These are phyloP conservation scores for Cyprinodon diabolis DNA, from an alignment of 2,797 vertebrate species.

Conservation along the genomic window DNA sequence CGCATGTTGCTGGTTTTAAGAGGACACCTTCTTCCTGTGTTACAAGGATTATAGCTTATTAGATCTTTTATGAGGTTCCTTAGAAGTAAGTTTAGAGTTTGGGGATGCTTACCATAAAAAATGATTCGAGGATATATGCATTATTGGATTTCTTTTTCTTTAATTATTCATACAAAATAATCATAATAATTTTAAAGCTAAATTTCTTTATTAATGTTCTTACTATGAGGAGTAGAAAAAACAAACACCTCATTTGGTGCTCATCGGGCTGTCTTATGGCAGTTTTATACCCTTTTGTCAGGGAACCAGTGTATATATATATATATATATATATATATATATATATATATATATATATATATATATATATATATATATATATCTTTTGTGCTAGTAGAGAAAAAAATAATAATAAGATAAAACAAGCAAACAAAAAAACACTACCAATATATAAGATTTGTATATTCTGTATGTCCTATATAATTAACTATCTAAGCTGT, in stretches of 20 bases:
- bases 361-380: no score
- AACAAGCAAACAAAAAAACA: background rate
- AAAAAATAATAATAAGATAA: background rate
- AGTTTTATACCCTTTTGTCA: background rate
- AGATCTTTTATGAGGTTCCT: background rate
- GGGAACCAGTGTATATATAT: background rate
- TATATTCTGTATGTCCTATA: no score
- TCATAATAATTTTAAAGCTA: no score
- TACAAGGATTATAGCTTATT: background rate
- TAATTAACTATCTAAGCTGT: background rate
- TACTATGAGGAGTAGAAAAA: background rate
- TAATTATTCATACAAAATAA: background rate
- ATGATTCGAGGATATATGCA: background rate
- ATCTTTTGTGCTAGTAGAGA: background rate
- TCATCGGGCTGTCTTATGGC: background rate
- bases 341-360: no score
- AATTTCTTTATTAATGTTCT: no score
- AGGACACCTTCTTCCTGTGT: slow-evolving; percentile 15
- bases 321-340: no score
- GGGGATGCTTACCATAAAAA: background rate
- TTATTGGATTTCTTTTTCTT: no score
- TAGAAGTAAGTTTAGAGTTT: background rate
- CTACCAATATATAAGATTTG: background rate
- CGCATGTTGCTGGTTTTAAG: slow-evolving; percentile 9
- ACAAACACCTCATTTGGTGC: background rate